Base-by-base conservation (phyloP, 2,113 vertebrate genomes). In the Bos javanicus region DNA sequence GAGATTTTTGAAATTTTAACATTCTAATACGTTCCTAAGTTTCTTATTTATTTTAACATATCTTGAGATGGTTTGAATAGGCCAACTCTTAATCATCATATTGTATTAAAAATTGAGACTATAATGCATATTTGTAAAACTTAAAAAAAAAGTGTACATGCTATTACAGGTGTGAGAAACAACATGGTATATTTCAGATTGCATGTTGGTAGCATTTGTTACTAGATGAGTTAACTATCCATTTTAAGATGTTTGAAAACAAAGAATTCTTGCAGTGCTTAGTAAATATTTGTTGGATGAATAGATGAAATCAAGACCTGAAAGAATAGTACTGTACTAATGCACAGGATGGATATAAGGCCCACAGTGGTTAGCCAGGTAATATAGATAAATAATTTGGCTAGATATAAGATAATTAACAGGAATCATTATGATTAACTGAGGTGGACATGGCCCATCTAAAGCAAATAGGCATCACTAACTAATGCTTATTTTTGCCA, bases 1-100 rank as follows among this genome's bases (percentile, higher is more conserved):
- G 17, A 57, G 5, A 60, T 26, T 94, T 94, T 93, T 96, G 23
- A 87, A 78, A 94, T 84, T 90, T 95, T 85, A 94, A n/a, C 25
- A 67, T 80, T 80, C 52, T 56, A 59, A 2, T 76, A 28, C 28
- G 2, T 94, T 60, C 6, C 76, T 54, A 94, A 33, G 39, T 85
- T 11, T 74, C 28, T 92, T 67, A 25, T 39, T 86, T 92, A 86
- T 60, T 94, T 90, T 90, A 36, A 7, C 74, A 13, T 74, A 11
- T 64, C 46, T 39, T 80, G 80, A 96, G 17, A 26, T 94, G 59
- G 7, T 83, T 96, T 92, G 59, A 90, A 60, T 88, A 92, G 81
- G 11, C 23, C 62, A 94, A 87, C n/a, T 36, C 10, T 19, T 95
- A 74, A 54, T 93, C 16, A 52, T 86, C 25, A 26, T 59, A 17